These are phyloP conservation scores for Cygnus olor DNA, from an alignment of 2,797 vertebrate species.

Conservation along the genomic window DNA sequence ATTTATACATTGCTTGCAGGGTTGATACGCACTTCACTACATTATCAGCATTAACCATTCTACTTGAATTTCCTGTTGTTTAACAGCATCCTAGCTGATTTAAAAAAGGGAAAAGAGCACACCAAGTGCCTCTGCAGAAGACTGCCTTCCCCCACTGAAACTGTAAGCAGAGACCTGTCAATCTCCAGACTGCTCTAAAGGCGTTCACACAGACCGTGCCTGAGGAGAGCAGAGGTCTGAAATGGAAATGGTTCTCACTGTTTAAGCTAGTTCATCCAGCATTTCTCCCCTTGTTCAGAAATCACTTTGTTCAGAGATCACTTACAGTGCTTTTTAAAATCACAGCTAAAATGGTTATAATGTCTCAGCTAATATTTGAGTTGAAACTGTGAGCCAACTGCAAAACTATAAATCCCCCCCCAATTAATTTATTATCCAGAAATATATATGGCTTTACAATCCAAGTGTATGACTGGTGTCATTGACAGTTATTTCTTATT, in stretches of 20 bases:
- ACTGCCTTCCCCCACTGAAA: background rate
- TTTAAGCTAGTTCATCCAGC: background rate
- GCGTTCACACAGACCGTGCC: background rate
- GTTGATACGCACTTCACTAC: background rate
- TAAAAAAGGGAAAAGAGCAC: background rate
- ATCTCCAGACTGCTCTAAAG: background rate
- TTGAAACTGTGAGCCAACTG: background rate
- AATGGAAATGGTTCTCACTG: background rate
- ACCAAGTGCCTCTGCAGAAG: background rate
- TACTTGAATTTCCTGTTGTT: background rate
- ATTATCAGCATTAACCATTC: background rate
- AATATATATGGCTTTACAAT: background rate
- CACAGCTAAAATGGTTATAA: background rate
- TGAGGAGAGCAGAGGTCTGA: background rate
- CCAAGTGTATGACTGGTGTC: background rate
- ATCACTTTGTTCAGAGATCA: background rate
- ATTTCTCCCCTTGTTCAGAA: background rate
- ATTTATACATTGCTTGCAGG: background rate
- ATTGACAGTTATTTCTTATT: background rate
- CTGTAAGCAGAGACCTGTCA: background rate
- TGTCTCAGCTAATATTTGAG: background rate
- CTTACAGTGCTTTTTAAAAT: background rate
- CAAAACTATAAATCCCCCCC: background rate
- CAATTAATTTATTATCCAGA: background rate
- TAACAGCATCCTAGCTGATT: slow-evolving; percentile 1